Conservation (phyloP, 2,797 vertebrate species). For the Lycodopsis pacificus region DNA sequence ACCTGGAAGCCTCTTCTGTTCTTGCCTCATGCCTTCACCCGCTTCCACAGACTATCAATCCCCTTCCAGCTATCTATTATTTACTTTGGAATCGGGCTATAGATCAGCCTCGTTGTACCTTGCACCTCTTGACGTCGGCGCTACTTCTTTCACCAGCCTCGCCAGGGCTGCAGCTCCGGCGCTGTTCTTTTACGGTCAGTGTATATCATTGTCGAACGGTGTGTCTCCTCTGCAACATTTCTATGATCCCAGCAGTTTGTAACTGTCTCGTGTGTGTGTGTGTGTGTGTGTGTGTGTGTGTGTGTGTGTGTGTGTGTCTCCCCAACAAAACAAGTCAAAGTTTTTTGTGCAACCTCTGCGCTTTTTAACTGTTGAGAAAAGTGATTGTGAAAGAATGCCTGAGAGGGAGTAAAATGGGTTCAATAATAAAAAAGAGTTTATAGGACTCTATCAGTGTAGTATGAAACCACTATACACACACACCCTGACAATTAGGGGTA, state of each 20-base stretch:
- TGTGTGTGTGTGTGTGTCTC: slow-evolving; percentile 1
- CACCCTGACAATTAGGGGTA: not conserved
- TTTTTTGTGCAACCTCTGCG: slow-evolving; percentile 31
- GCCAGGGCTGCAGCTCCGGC: slow-evolving; percentile 7
- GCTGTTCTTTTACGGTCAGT: not conserved
- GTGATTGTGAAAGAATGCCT: not conserved
- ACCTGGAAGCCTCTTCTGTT: slow-evolving; percentile 8
- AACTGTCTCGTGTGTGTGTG: not conserved
- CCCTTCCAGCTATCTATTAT: slow-evolving; percentile 40
- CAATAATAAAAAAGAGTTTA: not conserved
- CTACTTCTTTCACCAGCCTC: slow-evolving; percentile 8
- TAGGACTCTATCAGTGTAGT: not conserved
- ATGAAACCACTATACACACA: not conserved
- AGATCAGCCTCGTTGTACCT: slow-evolving; percentile 35
- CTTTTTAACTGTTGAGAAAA: slow-evolving; percentile 15
- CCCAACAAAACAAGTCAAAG: slow-evolving; percentile 1
- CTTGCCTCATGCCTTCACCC: slow-evolving; percentile 10
- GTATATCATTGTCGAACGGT: slow-evolving; percentile 17
- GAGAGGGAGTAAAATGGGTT: slow-evolving; percentile 13
- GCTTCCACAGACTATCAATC: slow-evolving; percentile 32
- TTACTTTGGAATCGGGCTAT: slow-evolving; percentile 27
- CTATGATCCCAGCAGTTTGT: slow-evolving; percentile 8
- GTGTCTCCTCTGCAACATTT: slow-evolving; percentile 13
- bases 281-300: too few species aligned
- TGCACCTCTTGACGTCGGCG: slow-evolving; percentile 15